A percentile compares a stretch with the other conserved stretches of the same genome.
These are phyloP conservation scores for Aegotheles bennettii DNA, from an alignment of 2,113 vertebrate genomes.

Conservation along the genomic window DNA sequence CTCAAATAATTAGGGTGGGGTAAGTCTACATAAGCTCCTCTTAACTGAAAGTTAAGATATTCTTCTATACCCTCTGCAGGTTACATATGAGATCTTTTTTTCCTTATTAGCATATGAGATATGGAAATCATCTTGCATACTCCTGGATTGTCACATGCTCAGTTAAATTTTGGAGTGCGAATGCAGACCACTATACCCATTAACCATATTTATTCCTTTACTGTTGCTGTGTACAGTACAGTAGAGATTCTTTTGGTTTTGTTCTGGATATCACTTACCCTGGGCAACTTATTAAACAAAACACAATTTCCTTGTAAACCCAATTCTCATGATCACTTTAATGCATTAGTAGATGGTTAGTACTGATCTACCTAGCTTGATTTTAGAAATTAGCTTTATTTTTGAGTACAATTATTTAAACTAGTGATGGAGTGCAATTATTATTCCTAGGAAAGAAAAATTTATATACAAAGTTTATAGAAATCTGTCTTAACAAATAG, in stretches of 20 bases:
- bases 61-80: background rate
- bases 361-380: background rate
- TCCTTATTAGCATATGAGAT: background rate
- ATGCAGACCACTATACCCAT: background rate
- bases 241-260: background rate
- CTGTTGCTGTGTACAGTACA: background rate
- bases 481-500: background rate
- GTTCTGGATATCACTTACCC: background rate
- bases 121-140: background rate
- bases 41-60: background rate
- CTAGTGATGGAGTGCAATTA: background rate
- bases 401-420: background rate
- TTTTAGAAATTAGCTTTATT: background rate
- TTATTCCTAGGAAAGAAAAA: background rate
- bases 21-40: background rate
- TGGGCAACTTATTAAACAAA: background rate
- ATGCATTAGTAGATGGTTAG: background rate
- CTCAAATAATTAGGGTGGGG: background rate
- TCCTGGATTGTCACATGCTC: background rate
- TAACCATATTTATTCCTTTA: background rate
- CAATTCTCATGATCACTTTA: slow-evolving; percentile 8
- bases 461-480: background rate
- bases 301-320: background rate
- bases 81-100: background rate
- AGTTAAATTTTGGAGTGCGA: background rate